These are phyloP conservation scores for Pseudolycoriella hygida DNA, from an alignment of 2,888 invertebrate species.

Conservation along the genomic window DNA sequence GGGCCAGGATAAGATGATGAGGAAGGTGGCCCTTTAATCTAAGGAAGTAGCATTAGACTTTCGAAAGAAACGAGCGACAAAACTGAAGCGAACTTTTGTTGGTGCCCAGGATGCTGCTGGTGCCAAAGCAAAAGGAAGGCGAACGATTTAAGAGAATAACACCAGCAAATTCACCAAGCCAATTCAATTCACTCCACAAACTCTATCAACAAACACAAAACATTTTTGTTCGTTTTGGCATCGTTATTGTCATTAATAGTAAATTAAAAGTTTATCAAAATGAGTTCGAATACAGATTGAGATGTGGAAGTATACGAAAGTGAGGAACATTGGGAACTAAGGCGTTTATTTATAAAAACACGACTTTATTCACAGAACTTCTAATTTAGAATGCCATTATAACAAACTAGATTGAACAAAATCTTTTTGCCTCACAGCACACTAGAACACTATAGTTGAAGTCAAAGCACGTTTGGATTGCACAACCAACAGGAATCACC, in stretches of 20 bases:
- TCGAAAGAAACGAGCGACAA: conserved; percentile 39
- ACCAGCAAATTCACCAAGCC: neutral
- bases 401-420: too few species aligned
- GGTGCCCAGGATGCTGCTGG: conserved; percentile 62
- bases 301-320: conserved; percentile 68
- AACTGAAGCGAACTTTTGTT: conserved; percentile 56
- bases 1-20: conserved; percentile 69
- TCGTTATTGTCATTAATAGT: too few species aligned
- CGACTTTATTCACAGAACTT: too few species aligned
- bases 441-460: too few species aligned
- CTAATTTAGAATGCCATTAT: too few species aligned
- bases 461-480: too few species aligned
- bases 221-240: too few species aligned
- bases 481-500: too few species aligned
- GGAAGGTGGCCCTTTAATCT: conserved; percentile 51
- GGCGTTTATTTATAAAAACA: conserved; percentile 57
- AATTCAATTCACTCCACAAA: neutral
- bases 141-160: neutral
- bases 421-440: too few species aligned
- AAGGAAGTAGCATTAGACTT: conserved; percentile 53
- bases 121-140: conserved; percentile 41
- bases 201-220: too few species aligned
- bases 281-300: conserved; percentile 33
- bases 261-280: conserved; percentile 5
- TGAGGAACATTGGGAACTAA: conserved; percentile 78